Evolutionary conservation across 2,797 vertebrate genomes (phyloP).

Genomic region (Amniataba percoides): DNA sequence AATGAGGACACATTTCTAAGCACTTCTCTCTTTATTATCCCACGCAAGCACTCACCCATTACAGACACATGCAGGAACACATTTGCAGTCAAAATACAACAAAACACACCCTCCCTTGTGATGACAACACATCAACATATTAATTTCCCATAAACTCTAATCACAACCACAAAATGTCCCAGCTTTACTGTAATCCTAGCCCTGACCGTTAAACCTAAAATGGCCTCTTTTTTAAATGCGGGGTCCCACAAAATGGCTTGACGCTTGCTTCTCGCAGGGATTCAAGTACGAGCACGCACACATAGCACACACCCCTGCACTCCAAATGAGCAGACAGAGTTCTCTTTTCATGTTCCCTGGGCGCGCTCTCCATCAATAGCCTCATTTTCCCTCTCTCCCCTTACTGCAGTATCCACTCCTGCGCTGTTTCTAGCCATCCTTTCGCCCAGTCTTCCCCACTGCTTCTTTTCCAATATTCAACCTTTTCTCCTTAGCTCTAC

Average conservation of each 20-base stretch:
- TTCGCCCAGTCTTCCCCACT: slow-evolving; percentile 36
- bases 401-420: slow-evolving; percentile 63
- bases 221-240: slow-evolving; percentile 39
- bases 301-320: slow-evolving; percentile 38
- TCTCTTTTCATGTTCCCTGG: slow-evolving; percentile 75
- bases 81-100: slow-evolving; percentile 26
- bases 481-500: slow-evolving; percentile 20
- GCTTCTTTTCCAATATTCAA: slow-evolving; percentile 32
- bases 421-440: slow-evolving; percentile 40
- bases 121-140: background rate
- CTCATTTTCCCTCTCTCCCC: slow-evolving; percentile 71
- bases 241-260: slow-evolving; percentile 61
- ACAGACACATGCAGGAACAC: slow-evolving; percentile 34
- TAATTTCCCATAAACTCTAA: background rate
- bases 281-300: slow-evolving; percentile 39
- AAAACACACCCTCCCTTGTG: slow-evolving; percentile 20
- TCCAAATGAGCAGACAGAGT: slow-evolving; percentile 75
- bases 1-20: slow-evolving; percentile 60
- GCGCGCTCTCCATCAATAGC: slow-evolving; percentile 73
- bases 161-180: background rate
- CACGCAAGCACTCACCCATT: slow-evolving; percentile 43
- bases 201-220: slow-evolving; percentile 44
- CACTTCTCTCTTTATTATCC: slow-evolving; percentile 62
- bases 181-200: slow-evolving; percentile 11
- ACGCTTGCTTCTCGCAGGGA: slow-evolving; percentile 42